Base-by-base conservation (phyloP, 2,888 invertebrate genomes). In the Zhuqinia jingwanae region DNA sequence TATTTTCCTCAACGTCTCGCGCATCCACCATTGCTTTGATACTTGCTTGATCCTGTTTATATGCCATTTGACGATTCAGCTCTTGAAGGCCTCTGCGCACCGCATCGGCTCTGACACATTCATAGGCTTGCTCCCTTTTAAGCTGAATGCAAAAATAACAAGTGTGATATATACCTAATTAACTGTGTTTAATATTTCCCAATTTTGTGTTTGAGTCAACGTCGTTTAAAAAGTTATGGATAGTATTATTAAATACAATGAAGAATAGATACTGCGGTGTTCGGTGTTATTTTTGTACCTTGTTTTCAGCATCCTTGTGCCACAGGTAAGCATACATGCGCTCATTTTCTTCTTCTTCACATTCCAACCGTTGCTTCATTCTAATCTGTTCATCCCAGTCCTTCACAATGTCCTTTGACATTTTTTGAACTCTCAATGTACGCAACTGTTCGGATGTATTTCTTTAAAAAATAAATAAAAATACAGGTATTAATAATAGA, bases 301-400 rank as follows among this genome's bases (percentile, higher is more conserved):
- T 90, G 70, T 89, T 89, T 53, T 89, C 87, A 3, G 79, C 85
- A 80, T 90, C 90, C 25, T 85, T 70, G n/a, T 45, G 6, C 77
- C 58, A 78, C 10, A 90, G 80, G 63, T 86, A 87, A 45, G 81
- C 89, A 85, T 90, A 90, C 85, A 90, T 81, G 30, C 87, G 65
- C 15, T 90, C 89, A 79, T 89, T 89, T 77, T 88, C 88, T 30
- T 88, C 85, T 27, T 86, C 25, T 27, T 90, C 90, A 53, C 89
- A 88, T 47, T 89, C 89, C 15, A 90, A 68, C 13, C 90, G 78
- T 27, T 87, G 45, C 75, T 90, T 90, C 82, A 89, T 83, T 60
- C 83, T 75, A 13, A 89, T 79, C 83, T 90, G 90, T 53, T 85
- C 88, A 27, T 70, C 88, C 90, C 90, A 90, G 63, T 91, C 90